Evolutionary conservation across 1,140 invertebrate genomes (phyloP).

Genomic region (Belonocnema kinseyi): DNA sequence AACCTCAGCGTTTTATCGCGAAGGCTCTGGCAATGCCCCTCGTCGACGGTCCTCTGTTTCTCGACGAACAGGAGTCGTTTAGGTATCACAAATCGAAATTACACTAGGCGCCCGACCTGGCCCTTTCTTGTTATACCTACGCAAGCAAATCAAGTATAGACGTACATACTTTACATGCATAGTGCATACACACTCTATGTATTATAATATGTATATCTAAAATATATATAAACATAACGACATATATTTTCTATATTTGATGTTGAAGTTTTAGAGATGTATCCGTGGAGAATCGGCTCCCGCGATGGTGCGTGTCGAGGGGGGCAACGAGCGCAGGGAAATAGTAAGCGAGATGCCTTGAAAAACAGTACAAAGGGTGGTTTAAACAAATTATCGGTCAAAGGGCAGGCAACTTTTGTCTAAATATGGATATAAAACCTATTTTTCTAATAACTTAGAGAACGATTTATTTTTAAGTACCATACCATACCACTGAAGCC

Average conservation of each 20-base stretch:
- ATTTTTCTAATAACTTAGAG: slow-evolving; percentile 76
- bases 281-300: slow-evolving; percentile 61
- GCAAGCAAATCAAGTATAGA: slow-evolving; percentile 63
- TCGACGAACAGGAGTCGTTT: slow-evolving; percentile 11
- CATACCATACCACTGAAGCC: slow-evolving; percentile 73
- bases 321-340: slow-evolving; percentile 67
- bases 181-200: slow-evolving; percentile 55
- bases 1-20: slow-evolving; percentile 40
- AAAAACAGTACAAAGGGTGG: slow-evolving; percentile 76
- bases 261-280: slow-evolving; percentile 74
- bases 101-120: neutral
- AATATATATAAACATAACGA: slow-evolving; percentile 66
- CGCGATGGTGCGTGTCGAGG: slow-evolving; percentile 43
- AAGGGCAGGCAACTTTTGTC: slow-evolving; percentile 75
- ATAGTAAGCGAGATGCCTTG: slow-evolving; percentile 76
- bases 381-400: slow-evolving; percentile 72
- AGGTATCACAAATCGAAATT: neutral
- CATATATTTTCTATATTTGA: slow-evolving; percentile 76
- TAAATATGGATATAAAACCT: slow-evolving; percentile 73
- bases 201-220: slow-evolving; percentile 67
- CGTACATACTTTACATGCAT: slow-evolving; percentile 59
- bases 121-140: slow-evolving; percentile 46
- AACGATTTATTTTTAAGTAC: slow-evolving; percentile 71
- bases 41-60: slow-evolving; percentile 52
- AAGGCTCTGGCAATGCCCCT: slow-evolving; percentile 54